Percentiles rank a stretch among this genome's conserved stretches.
These are phyloP conservation scores for Acanthacorydalis orientalis DNA, from an alignment of 2,888 invertebrate species.

Conservation along the genomic window DNA sequence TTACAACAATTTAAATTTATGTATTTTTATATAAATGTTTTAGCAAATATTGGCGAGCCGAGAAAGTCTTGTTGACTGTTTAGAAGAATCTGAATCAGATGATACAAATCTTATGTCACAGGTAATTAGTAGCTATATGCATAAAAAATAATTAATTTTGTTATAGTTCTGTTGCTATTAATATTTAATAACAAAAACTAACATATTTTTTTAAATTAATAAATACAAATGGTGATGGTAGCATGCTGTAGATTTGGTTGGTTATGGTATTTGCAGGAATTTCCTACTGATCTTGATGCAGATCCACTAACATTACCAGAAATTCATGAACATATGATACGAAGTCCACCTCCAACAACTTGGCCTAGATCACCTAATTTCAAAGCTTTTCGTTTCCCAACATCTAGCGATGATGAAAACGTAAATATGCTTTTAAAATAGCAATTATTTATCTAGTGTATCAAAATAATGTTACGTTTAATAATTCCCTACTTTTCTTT, in stretches of 20 bases:
- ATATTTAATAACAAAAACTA: too few species aligned
- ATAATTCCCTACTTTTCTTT: too few species aligned
- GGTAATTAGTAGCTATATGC: constrained; percentile 25
- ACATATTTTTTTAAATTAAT: too few species aligned
- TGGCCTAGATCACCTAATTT: constrained; percentile 49
- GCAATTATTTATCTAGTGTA: neutral
- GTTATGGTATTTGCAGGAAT: constrained; percentile 22
- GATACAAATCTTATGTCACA: constrained; percentile 63
- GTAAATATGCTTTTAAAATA: constrained; percentile 2
- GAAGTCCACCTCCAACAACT: constrained; percentile 63
- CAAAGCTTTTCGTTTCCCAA: constrained; percentile 36
- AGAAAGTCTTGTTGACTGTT: constrained; percentile 57
- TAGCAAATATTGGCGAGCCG: constrained; percentile 64
- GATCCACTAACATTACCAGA: constrained; percentile 60
- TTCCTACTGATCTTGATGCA: constrained; percentile 37
- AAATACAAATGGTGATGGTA: neutral
- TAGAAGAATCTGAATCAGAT: constrained; percentile 58
- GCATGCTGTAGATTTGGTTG: neutral
- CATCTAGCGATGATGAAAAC: constrained; percentile 23
- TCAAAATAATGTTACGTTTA: neutral
- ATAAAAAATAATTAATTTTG: neutral
- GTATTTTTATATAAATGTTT: constrained; percentile 15
- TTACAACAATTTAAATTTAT: too few species aligned
- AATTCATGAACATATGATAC: constrained; percentile 67
- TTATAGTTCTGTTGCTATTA: too few species aligned